These are phyloP conservation scores for Myoxocephalus aenaeus DNA, from an alignment of 2,797 vertebrate genomes.

Conservation along the genomic window DNA sequence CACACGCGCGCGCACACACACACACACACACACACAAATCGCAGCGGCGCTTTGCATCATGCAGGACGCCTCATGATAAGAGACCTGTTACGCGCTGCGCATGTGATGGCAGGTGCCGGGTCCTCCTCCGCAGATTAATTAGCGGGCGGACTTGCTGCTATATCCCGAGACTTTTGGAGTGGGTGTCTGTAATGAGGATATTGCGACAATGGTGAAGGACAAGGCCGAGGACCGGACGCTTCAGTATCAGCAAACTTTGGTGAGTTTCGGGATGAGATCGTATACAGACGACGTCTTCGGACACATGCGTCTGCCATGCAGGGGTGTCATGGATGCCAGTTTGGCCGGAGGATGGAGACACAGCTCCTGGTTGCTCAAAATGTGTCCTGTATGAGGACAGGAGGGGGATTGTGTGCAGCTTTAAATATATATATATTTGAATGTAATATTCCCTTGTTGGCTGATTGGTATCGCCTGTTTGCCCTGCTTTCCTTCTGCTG, in stretches of 20 bases:
- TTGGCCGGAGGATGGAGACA: constrained; percentile 30
- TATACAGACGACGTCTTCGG: constrained; percentile 19
- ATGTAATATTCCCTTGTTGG: not conserved
- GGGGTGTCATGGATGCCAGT: not conserved
- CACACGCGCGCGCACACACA: not conserved
- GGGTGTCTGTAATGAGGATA: constrained; percentile 59
- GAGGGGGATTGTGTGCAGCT: constrained; percentile 12
- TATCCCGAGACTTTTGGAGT: constrained; percentile 11
- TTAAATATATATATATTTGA: not conserved
- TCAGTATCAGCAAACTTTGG: constrained; percentile 87
- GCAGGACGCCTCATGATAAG: constrained; percentile 35
- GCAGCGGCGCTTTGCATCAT: constrained; percentile 45
- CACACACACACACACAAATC: not conserved
- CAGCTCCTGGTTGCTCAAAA: constrained; percentile 29
- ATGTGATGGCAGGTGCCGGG: constrained; percentile 47
- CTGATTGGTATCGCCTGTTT: not conserved
- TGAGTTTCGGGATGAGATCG: constrained; percentile 71
- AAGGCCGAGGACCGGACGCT: constrained; percentile 79
- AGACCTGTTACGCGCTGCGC: constrained; percentile 71
- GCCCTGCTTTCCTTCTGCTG: not conserved
- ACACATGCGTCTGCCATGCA: constrained; percentile 8
- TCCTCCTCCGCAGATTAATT: constrained; percentile 50
- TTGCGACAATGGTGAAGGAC: constrained; percentile 80
- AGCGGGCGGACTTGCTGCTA: constrained; percentile 21
- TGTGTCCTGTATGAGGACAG: constrained; percentile 36